Conservation (phyloP, 30 jellyfish, hydroid and myxozoan genomes). For the Nemopilema nomurai region DNA sequence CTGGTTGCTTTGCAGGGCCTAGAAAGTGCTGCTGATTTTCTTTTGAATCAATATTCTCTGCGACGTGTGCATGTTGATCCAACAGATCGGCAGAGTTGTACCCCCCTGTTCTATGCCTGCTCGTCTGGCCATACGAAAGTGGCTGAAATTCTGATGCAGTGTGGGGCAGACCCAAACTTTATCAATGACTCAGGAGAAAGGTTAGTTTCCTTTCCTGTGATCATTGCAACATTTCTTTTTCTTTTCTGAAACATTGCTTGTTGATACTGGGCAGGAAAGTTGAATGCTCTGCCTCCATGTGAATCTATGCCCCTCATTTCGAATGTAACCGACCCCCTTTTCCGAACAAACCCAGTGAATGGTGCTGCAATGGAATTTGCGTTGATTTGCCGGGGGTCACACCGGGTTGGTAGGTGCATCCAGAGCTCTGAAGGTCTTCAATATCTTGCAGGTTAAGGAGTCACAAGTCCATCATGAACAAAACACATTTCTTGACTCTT, state of each 20-base stretch:
- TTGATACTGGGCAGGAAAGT: not conserved
- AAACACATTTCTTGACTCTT: not conserved
- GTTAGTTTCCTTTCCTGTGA: no score
- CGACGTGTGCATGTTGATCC: slow-evolving; percentile 14
- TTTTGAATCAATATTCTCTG: slow-evolving; percentile 19
- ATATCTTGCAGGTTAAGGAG: no score
- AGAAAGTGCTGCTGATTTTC: slow-evolving; percentile 41
- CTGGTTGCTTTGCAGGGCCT: slow-evolving; percentile 66
- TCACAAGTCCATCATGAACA: no score
- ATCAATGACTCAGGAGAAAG: slow-evolving; percentile 51
- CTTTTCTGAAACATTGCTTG: no score
- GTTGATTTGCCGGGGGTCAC: no score
- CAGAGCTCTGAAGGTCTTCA: no score
- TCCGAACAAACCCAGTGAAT: no score
- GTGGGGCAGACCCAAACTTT: slow-evolving; percentile 51
- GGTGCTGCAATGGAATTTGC: no score
- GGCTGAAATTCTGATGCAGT: slow-evolving; percentile 38
- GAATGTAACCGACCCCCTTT: no score
- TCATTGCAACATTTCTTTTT: no score
- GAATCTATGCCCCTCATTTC: no score
- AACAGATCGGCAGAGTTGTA: slow-evolving; percentile 28
- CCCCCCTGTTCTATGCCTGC: slow-evolving; percentile 73
- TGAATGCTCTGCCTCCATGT: not conserved
- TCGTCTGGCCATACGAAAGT: slow-evolving; percentile 51
- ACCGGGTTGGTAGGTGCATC: no score